A percentile compares a stretch with the other conserved stretches of the same genome.
phyloP scores from a whole-genome alignment of 2,888 invertebrate genomes.

The Acleris cristana region DNA sequence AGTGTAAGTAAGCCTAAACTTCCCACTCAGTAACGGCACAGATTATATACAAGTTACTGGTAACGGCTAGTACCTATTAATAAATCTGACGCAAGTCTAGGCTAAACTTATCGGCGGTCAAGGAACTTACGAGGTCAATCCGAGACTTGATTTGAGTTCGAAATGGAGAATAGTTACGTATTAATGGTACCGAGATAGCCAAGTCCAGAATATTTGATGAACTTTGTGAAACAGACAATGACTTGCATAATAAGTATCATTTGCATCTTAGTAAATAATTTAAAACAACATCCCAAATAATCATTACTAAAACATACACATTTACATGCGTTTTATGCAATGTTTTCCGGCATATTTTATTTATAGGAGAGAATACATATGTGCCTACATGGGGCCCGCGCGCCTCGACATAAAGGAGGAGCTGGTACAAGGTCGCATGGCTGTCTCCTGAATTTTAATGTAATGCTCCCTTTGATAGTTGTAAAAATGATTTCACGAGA shows the following conservation, averaged over 20 bases:
- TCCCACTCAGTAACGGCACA: not conserved
- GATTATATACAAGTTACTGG: too few relatives aligned
- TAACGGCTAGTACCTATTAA: slow-evolving; percentile 3
- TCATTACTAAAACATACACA: slow-evolving; percentile 40
- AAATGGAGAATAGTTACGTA: slow-evolving; percentile 8
- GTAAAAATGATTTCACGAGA: slow-evolving; percentile 73
- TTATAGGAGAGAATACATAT: slow-evolving; percentile 55
- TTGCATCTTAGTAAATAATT: too few relatives aligned
- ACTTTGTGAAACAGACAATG: not conserved
- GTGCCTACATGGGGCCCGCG: slow-evolving; percentile 46
- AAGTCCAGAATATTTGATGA: not conserved
- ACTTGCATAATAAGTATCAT: not conserved
- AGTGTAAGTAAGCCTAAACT: not conserved
- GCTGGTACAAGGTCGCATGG: slow-evolving; percentile 68
- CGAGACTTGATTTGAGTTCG: slow-evolving; percentile 21
- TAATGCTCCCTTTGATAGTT: slow-evolving; percentile 74
- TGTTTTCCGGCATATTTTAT: slow-evolving; percentile 59
- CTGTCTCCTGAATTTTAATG: slow-evolving; percentile 78
- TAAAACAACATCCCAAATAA: slow-evolving; percentile 15
- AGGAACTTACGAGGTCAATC: slow-evolving; percentile 26
- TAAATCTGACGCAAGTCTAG: slow-evolving; percentile 17
- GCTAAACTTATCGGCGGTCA: slow-evolving; percentile 17
- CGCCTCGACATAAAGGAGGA: slow-evolving; percentile 51
- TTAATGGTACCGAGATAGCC: slow-evolving; percentile 11
- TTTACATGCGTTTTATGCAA: slow-evolving; percentile 57